Evolutionary conservation across 1,140 invertebrate species (phyloP).

Genomic region (Varroa destructor): DNA sequence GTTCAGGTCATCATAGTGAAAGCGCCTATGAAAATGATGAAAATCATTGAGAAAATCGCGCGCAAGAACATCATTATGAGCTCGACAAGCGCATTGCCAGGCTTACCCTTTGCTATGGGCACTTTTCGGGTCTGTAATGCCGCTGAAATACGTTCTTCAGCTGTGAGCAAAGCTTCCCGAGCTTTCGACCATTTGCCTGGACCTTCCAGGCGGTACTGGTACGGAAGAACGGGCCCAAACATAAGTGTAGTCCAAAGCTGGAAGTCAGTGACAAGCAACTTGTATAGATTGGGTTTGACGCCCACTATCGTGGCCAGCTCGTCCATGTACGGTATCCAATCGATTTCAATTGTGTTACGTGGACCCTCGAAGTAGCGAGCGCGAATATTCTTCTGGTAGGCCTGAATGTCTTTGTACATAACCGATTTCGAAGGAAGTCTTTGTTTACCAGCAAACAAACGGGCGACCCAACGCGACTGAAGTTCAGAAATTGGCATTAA

Average conservation of each 20-base stretch:
- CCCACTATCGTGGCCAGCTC: slow-evolving; percentile 40
- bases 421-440: slow-evolving; percentile 35
- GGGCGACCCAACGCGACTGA: slow-evolving; percentile 42
- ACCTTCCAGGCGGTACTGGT: slow-evolving; percentile 42
- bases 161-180: slow-evolving; percentile 38
- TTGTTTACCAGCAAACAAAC: slow-evolving; percentile 34
- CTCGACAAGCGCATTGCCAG: not conserved
- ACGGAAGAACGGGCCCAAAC: slow-evolving; percentile 40
- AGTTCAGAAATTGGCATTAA: slow-evolving; percentile 46
- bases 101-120: slow-evolving; percentile 11
- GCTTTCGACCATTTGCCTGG: slow-evolving; percentile 41
- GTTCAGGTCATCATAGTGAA: slow-evolving; percentile 10
- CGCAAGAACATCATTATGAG: slow-evolving; percentile 6
- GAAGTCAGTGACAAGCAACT: slow-evolving; percentile 39
- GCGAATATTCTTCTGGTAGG: slow-evolving; percentile 37
- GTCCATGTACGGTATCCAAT: slow-evolving; percentile 40
- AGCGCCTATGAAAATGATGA: not conserved
- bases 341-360: slow-evolving; percentile 43
- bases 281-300: slow-evolving; percentile 38
- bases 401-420: slow-evolving; percentile 38
- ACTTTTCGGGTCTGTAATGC: slow-evolving; percentile 33
- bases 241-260: slow-evolving; percentile 37
- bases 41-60: slow-evolving; percentile 15
- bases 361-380: slow-evolving; percentile 37
- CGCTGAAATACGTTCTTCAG: slow-evolving; percentile 34